Evolutionary conservation across 1,140 invertebrate genomes (phyloP), one percentile per base, ranked within the genome.

Genomic region (Campodea augens): DNA sequence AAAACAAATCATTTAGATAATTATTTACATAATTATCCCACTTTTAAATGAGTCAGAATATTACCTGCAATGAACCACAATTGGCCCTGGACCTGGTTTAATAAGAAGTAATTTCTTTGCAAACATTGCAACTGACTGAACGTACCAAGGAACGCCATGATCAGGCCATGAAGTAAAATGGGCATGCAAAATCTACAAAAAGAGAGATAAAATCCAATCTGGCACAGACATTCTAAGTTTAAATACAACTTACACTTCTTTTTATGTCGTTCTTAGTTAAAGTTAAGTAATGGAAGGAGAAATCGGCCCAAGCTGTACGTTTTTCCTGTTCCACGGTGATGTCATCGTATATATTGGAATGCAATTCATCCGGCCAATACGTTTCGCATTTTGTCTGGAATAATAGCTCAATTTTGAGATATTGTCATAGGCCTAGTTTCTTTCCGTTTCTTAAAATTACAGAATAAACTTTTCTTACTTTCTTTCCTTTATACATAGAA

Each of bases 311-410:
- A 29, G 15, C 27, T 3, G 20, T 18, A 32, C 41, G 27, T 18
- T 32, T 13, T 3, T 25, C 38, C 2, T 29, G 45, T 10, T n/a
- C 21, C n/a, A 49, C 38, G 3, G 18, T 24, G 20, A 49, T 44
- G 23, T 22, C 22, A 1, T 21, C 45, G 18, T 43, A 46, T n/a
- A 25, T 10, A 12, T 25, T 5, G 23, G 44, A 25, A 13, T 32
- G 18, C 7, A 12, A 24, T 12, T 52, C 45, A 21, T 58, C 15
- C 7, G 48, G 48, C 48, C 48, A 49, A 39, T 49, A 49, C 21
- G 47, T 42, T n/a, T 49, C 48, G 37, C 48, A 49, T 21, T 49
- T 49, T 25, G 22, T 22, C 45, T 32, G 38, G 45, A 40, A 7
- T 7, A 32, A 15, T 10, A 32, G 15, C 27, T 32, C 15, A 32